Conservation (phyloP, 2,888 invertebrate genomes). For the Eilema caniola region DNA sequence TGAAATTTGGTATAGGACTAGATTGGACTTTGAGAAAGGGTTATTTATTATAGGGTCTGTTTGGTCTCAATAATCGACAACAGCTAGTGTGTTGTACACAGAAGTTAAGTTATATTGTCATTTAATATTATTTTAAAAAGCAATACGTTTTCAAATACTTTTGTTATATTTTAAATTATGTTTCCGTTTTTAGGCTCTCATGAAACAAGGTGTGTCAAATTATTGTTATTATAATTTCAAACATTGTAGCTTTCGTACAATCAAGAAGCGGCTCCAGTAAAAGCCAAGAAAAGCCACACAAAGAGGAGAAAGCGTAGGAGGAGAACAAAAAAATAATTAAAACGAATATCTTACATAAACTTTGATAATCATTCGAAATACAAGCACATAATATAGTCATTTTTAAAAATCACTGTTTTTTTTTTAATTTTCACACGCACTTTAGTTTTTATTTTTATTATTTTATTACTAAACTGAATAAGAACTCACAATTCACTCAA, state of each 20-base stretch:
- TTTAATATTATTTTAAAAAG: not conserved
- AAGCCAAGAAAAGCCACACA: not conserved
- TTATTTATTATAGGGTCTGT: too few species aligned
- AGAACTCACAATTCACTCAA: not conserved
- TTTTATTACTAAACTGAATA: not conserved
- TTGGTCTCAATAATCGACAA: too few species aligned
- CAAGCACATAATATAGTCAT: conserved; percentile 58
- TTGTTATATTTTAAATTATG: not conserved
- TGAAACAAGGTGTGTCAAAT: not conserved
- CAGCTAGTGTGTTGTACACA: not conserved
- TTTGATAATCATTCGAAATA: conserved; percentile 48
- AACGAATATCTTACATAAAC: conserved; percentile 48
- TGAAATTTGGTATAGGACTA: too few species aligned
- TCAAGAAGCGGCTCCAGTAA: not conserved
- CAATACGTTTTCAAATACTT: not conserved
- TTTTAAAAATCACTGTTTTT: not conserved
- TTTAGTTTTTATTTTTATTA: not conserved
- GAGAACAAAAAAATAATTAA: conserved; percentile 12
- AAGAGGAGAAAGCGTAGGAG: not conserved
- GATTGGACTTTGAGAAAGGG: too few species aligned
- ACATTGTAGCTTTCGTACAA: too few species aligned
- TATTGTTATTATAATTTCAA: too few species aligned
- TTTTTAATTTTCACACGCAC: not conserved
- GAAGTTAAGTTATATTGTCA: not conserved
- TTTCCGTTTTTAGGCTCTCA: not conserved